phyloP scores from a whole-genome alignment of 2,113 vertebrate genomes.

The Hymenochirus boettgeri region DNA sequence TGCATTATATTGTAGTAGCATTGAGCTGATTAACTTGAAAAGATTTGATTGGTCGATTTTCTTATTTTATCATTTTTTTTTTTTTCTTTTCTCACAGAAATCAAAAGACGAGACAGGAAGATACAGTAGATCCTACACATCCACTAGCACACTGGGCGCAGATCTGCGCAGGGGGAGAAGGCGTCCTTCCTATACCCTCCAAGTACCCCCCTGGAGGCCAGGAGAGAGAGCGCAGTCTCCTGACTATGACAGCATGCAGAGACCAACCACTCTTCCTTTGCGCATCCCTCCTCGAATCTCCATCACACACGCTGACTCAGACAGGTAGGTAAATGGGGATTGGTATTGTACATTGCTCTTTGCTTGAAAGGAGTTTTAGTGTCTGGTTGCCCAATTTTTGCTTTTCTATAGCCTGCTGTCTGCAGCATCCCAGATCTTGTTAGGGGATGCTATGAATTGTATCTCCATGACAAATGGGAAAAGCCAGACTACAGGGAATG shows the following conservation, averaged over 20 bases:
- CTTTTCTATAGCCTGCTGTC: too few relatives aligned
- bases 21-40: too few relatives aligned
- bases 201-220: constrained; percentile 70
- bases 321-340: constrained; percentile 63
- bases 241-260: constrained; percentile 54
- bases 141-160: constrained; percentile 65
- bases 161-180: constrained; percentile 65
- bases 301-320: constrained; percentile 65
- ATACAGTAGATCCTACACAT: constrained; percentile 67
- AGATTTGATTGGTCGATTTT: too few relatives aligned
- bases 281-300: constrained; percentile 71
- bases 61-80: background rate
- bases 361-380: too few relatives aligned
- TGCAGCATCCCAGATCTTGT: too few relatives aligned
- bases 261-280: constrained; percentile 74
- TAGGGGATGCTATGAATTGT: too few relatives aligned
- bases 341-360: too few relatives aligned
- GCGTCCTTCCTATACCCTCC: constrained; percentile 68
- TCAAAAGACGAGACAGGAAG: constrained; percentile 58
- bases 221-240: constrained; percentile 64
- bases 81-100: constrained; percentile 49
- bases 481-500: too few relatives aligned
- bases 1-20: too few relatives aligned
- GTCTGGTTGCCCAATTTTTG: too few relatives aligned
- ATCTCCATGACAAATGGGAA: too few relatives aligned